These are phyloP conservation scores for Aurelia aurita complex sp. Pacific DNA, from an alignment of 30 jellyfish, hydroid and myxozoan genomes.

Conservation along the genomic window DNA sequence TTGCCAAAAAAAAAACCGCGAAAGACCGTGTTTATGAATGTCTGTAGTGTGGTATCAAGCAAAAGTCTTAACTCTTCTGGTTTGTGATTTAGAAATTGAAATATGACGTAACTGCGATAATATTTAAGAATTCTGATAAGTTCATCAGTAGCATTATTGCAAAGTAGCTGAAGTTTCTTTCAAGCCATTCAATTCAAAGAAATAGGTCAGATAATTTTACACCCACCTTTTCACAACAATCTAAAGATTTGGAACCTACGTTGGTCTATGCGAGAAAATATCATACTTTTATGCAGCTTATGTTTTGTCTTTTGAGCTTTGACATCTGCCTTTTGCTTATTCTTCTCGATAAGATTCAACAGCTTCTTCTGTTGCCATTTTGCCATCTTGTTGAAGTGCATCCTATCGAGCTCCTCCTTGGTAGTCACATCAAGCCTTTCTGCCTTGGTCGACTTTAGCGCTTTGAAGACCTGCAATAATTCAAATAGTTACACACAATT, in stretches of 20 bases:
- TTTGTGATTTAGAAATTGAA: no score
- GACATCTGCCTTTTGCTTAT: constrained; percentile 15
- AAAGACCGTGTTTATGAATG: no score
- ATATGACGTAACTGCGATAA: no score
- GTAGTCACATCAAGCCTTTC: constrained; percentile 25
- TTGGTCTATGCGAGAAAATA: background rate
- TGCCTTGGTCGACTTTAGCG: constrained; percentile 7
- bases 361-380: constrained; percentile 56
- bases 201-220: background rate
- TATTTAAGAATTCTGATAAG: no score
- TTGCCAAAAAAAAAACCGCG: no score
- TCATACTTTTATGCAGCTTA: constrained; percentile 5
- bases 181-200: background rate
- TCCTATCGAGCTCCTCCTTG: constrained; percentile 28
- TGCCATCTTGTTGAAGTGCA: constrained; percentile 30
- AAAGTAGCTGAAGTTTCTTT: no score
- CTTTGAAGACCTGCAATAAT: constrained; percentile 36
- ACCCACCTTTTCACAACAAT: background rate
- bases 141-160: no score
- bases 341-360: constrained; percentile 10
- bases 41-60: no score
- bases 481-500: background rate
- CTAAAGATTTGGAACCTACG: background rate
- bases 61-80: no score
- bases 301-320: constrained; percentile 32